Evolutionary conservation across 2,797 vertebrate species (phyloP).

Genomic region (Capromys pilorides): DNA sequence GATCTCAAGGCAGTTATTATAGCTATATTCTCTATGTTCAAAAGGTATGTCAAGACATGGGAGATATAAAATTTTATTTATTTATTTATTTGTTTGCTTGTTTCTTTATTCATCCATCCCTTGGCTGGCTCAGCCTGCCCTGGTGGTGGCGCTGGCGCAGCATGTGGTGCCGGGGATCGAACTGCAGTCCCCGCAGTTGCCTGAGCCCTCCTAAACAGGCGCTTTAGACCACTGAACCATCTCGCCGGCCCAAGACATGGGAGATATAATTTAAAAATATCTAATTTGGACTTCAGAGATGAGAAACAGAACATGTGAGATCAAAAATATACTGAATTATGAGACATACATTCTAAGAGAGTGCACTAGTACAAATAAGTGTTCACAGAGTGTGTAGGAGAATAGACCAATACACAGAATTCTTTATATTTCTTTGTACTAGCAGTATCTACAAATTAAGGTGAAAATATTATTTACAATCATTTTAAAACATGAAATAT

Average conservation of each 20-base stretch:
- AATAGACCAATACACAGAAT: not conserved
- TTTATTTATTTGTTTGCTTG: no score
- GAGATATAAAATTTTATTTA: no score
- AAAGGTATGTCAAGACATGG: not conserved
- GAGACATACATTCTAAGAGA: not conserved
- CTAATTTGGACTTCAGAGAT: not conserved
- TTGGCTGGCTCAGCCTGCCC: no score
- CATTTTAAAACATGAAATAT: not conserved
- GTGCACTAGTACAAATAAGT: not conserved
- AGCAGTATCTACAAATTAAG: not conserved
- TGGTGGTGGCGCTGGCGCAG: no score
- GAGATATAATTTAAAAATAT: not conserved
- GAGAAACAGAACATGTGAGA: not conserved
- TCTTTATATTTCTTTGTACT: not conserved
- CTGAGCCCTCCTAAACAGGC: no score
- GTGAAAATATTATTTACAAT: not conserved
- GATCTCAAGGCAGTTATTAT: not conserved
- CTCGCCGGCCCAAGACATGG: not conserved
- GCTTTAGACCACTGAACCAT: no score
- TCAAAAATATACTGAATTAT: not conserved
- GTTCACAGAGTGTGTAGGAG: not conserved
- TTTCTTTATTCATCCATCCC: no score
- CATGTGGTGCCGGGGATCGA: no score
- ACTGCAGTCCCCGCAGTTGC: no score
- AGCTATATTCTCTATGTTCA: not conserved